These are phyloP conservation scores for Botia almorhae DNA, from an alignment of 2,797 vertebrate genomes.

Conservation along the genomic window DNA sequence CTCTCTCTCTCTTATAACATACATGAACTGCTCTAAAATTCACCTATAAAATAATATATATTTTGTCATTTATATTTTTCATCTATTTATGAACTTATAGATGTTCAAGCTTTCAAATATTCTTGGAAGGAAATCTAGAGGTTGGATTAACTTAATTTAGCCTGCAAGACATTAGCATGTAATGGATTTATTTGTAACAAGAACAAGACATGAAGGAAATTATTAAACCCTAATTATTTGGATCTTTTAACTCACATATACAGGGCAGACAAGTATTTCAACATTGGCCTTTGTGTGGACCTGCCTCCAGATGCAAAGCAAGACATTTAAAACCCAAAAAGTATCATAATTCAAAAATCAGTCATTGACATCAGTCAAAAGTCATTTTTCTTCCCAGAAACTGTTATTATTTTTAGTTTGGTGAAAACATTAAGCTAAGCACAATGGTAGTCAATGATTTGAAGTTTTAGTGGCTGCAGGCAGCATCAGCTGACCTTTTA, in stretches of 20 bases:
- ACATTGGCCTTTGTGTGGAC: neutral
- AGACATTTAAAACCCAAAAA: neutral
- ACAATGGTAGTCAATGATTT: slow-evolving; percentile 53
- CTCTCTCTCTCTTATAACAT: neutral
- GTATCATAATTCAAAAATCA: slow-evolving; percentile 34
- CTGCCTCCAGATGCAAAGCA: neutral
- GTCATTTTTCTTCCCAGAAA: slow-evolving; percentile 63
- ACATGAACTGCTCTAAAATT: neutral
- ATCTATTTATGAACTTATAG: slow-evolving; percentile 68
- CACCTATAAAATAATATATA: neutral
- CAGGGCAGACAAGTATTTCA: neutral
- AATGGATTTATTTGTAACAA: slow-evolving; percentile 27
- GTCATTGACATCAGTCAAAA: no score
- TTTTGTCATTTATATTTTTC: slow-evolving; percentile 50
- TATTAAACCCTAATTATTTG: slow-evolving; percentile 5
- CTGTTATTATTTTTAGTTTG: slow-evolving; percentile 72
- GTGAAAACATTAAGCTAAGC: slow-evolving; percentile 7
- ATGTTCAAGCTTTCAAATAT: slow-evolving; percentile 51
- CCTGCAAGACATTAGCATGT: slow-evolving; percentile 22
- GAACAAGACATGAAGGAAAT: slow-evolving; percentile 15
- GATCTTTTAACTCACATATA: neutral
- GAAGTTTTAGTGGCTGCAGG: slow-evolving; percentile 22
- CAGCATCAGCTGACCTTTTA: slow-evolving; percentile 54
- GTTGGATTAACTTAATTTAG: slow-evolving; percentile 28
- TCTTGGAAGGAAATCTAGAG: slow-evolving; percentile 35